Evolutionary conservation across 2,113 vertebrate species (phyloP).

Genomic region (Cephalopterus ornatus): DNA sequence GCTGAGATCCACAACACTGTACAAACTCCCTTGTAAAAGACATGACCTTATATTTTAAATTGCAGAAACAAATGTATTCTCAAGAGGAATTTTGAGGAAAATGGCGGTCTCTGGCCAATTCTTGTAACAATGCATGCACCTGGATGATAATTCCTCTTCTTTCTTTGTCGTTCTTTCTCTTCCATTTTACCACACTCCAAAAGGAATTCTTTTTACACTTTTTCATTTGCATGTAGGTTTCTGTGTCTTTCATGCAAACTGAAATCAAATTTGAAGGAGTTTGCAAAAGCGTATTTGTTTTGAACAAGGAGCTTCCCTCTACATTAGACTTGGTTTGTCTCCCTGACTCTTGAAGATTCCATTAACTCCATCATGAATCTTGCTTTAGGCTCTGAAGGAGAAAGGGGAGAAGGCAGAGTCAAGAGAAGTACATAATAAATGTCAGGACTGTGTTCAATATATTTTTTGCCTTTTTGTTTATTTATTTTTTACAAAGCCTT

Average conservation of each 20-base stretch:
- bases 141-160: neutral
- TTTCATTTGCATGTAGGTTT: neutral
- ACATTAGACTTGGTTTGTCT: neutral
- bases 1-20: neutral
- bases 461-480: neutral
- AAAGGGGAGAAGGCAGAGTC: neutral
- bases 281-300: neutral
- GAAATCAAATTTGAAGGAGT: neutral
- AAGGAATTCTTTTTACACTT: neutral
- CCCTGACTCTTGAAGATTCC: neutral
- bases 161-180: neutral
- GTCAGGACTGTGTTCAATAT: neutral
- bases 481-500: neutral
- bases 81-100: neutral
- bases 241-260: neutral
- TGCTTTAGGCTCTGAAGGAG: neutral
- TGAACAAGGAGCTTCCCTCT: neutral
- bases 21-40: neutral
- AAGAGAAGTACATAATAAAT: neutral
- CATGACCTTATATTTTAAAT: neutral
- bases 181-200: neutral
- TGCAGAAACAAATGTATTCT: neutral
- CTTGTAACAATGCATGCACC: neutral
- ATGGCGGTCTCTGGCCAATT: neutral
- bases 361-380: neutral